Evolutionary conservation across 1,140 invertebrate genomes (phyloP).

Genomic region (Potamilus streckersoni): DNA sequence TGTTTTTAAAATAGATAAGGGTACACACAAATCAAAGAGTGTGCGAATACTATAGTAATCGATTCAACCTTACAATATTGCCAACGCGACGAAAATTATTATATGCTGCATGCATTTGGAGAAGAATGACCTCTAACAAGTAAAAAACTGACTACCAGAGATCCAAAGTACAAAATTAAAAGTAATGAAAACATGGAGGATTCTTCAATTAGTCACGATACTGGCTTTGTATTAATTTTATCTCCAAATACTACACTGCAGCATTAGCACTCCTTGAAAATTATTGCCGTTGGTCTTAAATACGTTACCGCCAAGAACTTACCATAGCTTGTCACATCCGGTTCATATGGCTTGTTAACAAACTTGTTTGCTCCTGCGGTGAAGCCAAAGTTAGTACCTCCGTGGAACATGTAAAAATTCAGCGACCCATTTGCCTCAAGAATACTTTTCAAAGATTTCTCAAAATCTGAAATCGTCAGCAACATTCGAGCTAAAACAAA

Average conservation of each 20-base stretch:
- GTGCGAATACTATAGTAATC: no score
- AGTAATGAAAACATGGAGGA: not conserved
- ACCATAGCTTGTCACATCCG: conserved; percentile 75
- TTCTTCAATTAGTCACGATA: not conserved
- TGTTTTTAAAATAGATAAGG: no score
- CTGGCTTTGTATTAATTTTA: not conserved
- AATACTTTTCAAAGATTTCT: conserved; percentile 61
- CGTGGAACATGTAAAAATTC: conserved; percentile 81
- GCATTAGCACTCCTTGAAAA: not conserved
- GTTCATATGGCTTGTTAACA: conserved; percentile 52
- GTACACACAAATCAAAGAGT: no score
- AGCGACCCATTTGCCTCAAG: conserved; percentile 72
- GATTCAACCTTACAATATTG: no score
- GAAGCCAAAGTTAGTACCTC: conserved; percentile 80
- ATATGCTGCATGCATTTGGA: no score
- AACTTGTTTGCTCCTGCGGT: conserved; percentile 74
- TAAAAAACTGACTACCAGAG: not conserved
- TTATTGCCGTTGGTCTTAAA: no score
- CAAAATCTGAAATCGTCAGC: conserved; percentile 57
- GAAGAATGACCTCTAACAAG: no score
- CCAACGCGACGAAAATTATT: no score
- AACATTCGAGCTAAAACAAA: no score
- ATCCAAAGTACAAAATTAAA: not conserved
- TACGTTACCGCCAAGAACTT: conserved; percentile 11
- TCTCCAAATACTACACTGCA: not conserved